Percentiles rank a stretch among this genome's conserved stretches.
phyloP scores from a whole-genome alignment of 2,888 invertebrate genomes.

The Cheilosia urbana region DNA sequence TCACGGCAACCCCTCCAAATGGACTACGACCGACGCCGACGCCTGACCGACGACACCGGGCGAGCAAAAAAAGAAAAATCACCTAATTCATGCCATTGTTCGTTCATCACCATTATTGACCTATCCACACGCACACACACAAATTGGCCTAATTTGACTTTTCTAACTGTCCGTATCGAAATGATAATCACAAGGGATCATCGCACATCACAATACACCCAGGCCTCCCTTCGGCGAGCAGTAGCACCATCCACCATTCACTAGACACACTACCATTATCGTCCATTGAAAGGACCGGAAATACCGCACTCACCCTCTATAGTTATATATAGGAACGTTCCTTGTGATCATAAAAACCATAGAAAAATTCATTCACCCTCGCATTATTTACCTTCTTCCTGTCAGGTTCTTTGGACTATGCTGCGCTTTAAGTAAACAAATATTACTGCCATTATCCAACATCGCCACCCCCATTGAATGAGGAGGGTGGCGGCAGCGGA shows the following conservation, averaged over 20 bases:
- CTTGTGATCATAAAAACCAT: conserved; percentile 59
- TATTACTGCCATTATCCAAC: conserved; percentile 52
- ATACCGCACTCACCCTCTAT: conserved; percentile 66
- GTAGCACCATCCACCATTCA: conserved; percentile 5
- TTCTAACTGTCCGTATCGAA: conserved; percentile 77
- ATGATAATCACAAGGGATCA: conserved; percentile 77
- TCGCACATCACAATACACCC: conserved; percentile 66
- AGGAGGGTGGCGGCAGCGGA: conserved; percentile 37
- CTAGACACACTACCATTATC: conserved; percentile 36
- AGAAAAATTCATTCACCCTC: conserved; percentile 71
- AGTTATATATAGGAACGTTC: conserved; percentile 9
- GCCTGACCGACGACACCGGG: not conserved
- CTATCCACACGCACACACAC: conserved; percentile 76
- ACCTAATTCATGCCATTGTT: conserved; percentile 43
- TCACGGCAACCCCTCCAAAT: conserved; percentile 29
- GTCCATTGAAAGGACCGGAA: conserved; percentile 70
- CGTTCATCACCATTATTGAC: conserved; percentile 72
- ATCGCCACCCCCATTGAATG: conserved; percentile 9
- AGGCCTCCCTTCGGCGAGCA: conserved; percentile 30
- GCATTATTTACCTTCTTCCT: conserved; percentile 75
- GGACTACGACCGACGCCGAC: not conserved
- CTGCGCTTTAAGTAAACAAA: conserved; percentile 73
- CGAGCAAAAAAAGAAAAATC: conserved; percentile 15
- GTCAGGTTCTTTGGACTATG: conserved; percentile 34
- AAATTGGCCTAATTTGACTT: conserved; percentile 77